phyloP scores from a whole-genome alignment of 2,888 invertebrate species.

The Ariolimax columbianus region DNA sequence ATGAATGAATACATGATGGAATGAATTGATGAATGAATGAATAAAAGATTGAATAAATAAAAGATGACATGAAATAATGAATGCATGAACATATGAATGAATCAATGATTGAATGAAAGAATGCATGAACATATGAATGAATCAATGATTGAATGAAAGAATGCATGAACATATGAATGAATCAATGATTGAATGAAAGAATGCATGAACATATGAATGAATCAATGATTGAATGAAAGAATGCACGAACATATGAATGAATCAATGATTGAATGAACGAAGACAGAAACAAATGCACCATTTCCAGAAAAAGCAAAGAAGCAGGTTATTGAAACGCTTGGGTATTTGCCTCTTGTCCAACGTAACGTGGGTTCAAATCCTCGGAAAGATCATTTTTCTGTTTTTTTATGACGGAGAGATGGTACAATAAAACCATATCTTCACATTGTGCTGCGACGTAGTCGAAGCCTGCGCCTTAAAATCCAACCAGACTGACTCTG shows the following conservation, averaged over 20 bases:
- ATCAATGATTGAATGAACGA: constrained; percentile 13
- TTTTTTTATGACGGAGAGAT: too few relatives aligned
- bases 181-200: neutral
- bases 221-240: constrained; percentile 4
- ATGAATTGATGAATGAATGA: constrained; percentile 9
- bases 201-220: neutral
- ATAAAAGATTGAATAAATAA: constrained; percentile 1
- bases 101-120: neutral
- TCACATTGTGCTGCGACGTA: too few relatives aligned
- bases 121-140: neutral
- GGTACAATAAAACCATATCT: too few relatives aligned
- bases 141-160: neutral
- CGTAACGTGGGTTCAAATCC: too few relatives aligned
- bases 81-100: neutral
- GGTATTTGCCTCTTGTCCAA: too few relatives aligned
- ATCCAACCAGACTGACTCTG: too few relatives aligned
- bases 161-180: neutral
- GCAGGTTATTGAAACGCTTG: too few relatives aligned
- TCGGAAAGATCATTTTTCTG: too few relatives aligned
- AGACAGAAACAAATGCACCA: neutral
- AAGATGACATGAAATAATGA: neutral
- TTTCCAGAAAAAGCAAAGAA: too few relatives aligned
- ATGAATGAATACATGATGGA: neutral
- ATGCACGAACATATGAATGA: constrained; percentile 6
- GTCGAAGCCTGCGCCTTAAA: too few relatives aligned